Evolutionary conservation across 2,888 invertebrate species (phyloP), one percentile per base, ranked within the genome.

Genomic region (Drosophila falleni): DNA sequence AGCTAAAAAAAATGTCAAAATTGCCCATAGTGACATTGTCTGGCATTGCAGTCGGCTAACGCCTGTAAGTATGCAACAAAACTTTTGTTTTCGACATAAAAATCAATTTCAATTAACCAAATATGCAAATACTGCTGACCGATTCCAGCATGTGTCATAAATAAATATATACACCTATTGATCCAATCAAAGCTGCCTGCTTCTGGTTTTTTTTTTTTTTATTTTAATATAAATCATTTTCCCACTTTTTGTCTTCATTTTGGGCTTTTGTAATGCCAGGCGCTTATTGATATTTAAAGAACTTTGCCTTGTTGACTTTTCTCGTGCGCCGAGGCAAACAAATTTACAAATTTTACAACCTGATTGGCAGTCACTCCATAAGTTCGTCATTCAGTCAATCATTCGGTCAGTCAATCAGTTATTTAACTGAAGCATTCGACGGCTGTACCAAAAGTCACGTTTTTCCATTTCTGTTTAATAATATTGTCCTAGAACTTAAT

Each of bases 21-120:
- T 29, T 29, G 0, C 10, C 33, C 33, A 11, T 35, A 13, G 33
- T 35, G 13, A 1, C 29, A 11, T 16, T 11, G 41, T 54, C 23
- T 19, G 35, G 37, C 44, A 33, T 53, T 49, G 37, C 44, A 68
- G 61, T 33, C 44, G 55, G 44, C 33, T 37, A 42, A 41, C 76
- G 65, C 50, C 64, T 19, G 33, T 53, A 51, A 66, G 55, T 66
- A 75, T 75, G 75, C 74, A 64, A 37, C 19, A 13, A 13, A 15
- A 55, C 39, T 68, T 61, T 65, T 46, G 42, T 53, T 44, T 55
- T 55, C 54, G 35, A 65, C 62, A 56, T 35, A 53, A 81, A 83
- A 83, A 83, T 83, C 89, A 80, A 83, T 86, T 89, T 78, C 78
- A 83, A 89, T 89, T 89, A 89, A 82, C 89, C 74, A 71, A 87